phyloP scores from a whole-genome alignment of 2,113 vertebrate genomes.

The Ammodytes marinus region DNA sequence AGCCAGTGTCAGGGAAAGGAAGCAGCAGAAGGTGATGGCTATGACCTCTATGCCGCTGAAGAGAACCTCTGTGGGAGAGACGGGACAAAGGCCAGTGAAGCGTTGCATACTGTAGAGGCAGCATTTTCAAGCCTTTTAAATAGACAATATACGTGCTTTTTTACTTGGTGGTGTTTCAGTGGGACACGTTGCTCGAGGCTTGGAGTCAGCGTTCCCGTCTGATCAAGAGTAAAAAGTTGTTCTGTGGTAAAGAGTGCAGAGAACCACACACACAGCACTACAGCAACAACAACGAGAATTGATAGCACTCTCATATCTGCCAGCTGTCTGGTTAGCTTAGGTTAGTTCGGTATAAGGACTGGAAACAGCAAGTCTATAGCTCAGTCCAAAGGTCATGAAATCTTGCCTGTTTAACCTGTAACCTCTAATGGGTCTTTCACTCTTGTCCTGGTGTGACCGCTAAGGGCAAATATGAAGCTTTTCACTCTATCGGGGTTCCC shows the following conservation, averaged over 20 bases:
- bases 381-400: too few relatives aligned
- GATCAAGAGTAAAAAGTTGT: slow-evolving; percentile 29
- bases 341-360: too few relatives aligned
- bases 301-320: too few relatives aligned
- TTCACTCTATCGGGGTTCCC: too few relatives aligned
- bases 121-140: not conserved
- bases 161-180: slow-evolving; percentile 51
- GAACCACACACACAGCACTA: not conserved
- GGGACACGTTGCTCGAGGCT: slow-evolving; percentile 8
- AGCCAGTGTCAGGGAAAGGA: slow-evolving; percentile 70
- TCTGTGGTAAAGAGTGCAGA: slow-evolving; percentile 1
- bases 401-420: too few relatives aligned
- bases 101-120: too few relatives aligned
- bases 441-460: too few relatives aligned
- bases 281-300: too few relatives aligned
- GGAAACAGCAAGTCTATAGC: too few relatives aligned
- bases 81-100: not conserved
- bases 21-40: slow-evolving; percentile 73
- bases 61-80: slow-evolving; percentile 50
- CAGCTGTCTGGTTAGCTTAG: too few relatives aligned
- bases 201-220: slow-evolving; percentile 46
- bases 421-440: too few relatives aligned
- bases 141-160: not conserved
- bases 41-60: slow-evolving; percentile 58
- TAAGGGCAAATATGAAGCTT: too few relatives aligned